These are phyloP conservation scores for Erannis defoliaria DNA, from an alignment of 2,888 invertebrate genomes.

Conservation along the genomic window DNA sequence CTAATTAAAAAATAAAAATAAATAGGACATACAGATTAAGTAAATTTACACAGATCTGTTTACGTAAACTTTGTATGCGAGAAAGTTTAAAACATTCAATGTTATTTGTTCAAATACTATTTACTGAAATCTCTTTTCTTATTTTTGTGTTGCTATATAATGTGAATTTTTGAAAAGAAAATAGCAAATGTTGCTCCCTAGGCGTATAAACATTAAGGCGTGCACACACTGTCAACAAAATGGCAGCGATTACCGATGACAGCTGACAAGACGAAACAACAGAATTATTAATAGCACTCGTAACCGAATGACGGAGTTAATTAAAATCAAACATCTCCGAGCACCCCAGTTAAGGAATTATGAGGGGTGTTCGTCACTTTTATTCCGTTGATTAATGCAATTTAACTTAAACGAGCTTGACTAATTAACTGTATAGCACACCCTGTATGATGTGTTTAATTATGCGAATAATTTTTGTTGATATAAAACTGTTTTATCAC, in stretches of 20 bases:
- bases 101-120: too few species aligned
- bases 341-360: conserved; percentile 37
- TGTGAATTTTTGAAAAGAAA: too few species aligned
- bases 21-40: too few species aligned
- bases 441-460: conserved; percentile 28
- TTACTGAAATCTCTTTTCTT: too few species aligned
- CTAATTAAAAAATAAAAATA: too few species aligned
- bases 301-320: conserved; percentile 59
- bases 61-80: too few species aligned
- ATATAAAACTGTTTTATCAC: conserved; percentile 26
- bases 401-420: conserved; percentile 53
- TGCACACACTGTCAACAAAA: conserved; percentile 61
- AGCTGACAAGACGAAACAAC: conserved; percentile 66
- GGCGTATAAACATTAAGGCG: neutral
- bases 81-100: too few species aligned
- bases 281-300: conserved; percentile 70
- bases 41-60: too few species aligned
- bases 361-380: conserved; percentile 58
- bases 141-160: too few species aligned
- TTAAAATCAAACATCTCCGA: conserved; percentile 79
- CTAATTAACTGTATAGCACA: conserved; percentile 53
- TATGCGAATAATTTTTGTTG: conserved; percentile 30
- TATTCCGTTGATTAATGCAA: conserved; percentile 57
- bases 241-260: conserved; percentile 72
- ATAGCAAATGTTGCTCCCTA: too few species aligned